A percentile compares a stretch with the other conserved stretches of the same genome.
phyloP scores from a whole-genome alignment of 1,140 invertebrate species.

The Plutomurus gul region DNA sequence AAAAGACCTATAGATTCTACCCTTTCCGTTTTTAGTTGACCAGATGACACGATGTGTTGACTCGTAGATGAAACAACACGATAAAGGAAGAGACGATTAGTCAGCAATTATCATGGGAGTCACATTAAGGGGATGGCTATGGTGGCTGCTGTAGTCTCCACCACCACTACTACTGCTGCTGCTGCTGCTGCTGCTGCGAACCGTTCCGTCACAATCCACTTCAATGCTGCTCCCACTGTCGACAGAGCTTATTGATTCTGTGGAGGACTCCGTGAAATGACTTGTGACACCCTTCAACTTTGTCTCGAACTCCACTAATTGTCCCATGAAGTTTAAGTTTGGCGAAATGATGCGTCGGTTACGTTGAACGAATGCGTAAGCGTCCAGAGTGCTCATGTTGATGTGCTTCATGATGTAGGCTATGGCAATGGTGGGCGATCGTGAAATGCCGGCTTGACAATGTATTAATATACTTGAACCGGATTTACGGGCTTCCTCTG shows the following conservation, averaged over 20 bases:
- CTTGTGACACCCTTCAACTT: slow-evolving; percentile 45
- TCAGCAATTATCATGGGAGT: slow-evolving; percentile 45
- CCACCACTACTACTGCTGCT: not conserved
- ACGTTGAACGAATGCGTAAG: slow-evolving; percentile 84
- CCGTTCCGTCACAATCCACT: not conserved
- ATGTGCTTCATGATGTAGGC: slow-evolving; percentile 93
- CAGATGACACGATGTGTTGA: slow-evolving; percentile 21
- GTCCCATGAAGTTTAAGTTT: slow-evolving; percentile 96
- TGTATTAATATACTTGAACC: slow-evolving; percentile 85
- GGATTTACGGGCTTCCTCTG: slow-evolving; percentile 80
- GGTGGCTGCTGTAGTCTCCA: not conserved
- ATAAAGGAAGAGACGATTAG: slow-evolving; percentile 26
- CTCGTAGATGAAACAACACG: not conserved
- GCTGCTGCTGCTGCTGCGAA: not conserved
- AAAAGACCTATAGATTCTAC: not conserved
- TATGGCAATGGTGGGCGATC: slow-evolving; percentile 92
- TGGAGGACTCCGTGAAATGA: slow-evolving; percentile 14
- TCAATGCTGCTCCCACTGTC: slow-evolving; percentile 14
- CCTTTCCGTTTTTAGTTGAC: not conserved
- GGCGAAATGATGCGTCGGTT: slow-evolving; percentile 89
- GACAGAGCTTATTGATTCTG: not conserved
- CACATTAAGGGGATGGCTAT: slow-evolving; percentile 21
- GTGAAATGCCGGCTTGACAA: slow-evolving; percentile 92
- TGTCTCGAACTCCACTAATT: slow-evolving; percentile 81
- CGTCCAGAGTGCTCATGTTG: slow-evolving; percentile 82